phyloP scores from a whole-genome alignment of 2,113 vertebrate species.

The Nothobranchius kuhntae region DNA sequence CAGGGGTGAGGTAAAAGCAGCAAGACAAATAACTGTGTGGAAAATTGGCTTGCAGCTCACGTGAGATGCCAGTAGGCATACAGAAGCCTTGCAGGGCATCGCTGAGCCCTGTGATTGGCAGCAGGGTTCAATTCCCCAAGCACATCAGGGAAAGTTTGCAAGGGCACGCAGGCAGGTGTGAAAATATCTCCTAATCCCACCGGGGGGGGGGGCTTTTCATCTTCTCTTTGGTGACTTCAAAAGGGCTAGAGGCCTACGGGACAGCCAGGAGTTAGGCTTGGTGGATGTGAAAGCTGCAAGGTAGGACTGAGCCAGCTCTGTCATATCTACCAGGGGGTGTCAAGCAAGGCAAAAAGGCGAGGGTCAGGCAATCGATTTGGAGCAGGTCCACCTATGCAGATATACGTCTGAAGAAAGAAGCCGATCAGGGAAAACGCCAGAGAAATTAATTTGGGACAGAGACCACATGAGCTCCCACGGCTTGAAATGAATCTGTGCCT shows the following conservation, averaged over 20 bases:
- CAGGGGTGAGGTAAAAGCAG: constrained; percentile 25
- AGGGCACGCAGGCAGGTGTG: constrained; percentile 44
- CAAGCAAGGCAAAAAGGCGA: constrained; percentile 30
- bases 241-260: constrained; percentile 33
- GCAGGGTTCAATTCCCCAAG: constrained; percentile 38
- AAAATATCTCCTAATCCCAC: constrained; percentile 31
- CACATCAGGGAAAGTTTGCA: constrained; percentile 30
- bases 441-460: constrained; percentile 56
- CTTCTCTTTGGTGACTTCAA: constrained; percentile 52
- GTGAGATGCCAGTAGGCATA: constrained; percentile 16
- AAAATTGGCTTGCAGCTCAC: constrained; percentile 26
- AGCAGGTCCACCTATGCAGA: constrained; percentile 40
- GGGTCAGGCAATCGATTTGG: constrained; percentile 64
- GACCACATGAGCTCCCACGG: constrained; percentile 42
- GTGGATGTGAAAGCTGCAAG: constrained; percentile 18
- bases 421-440: constrained; percentile 34
- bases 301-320: constrained; percentile 39
- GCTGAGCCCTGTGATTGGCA: constrained; percentile 29
- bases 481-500: constrained; percentile 42
- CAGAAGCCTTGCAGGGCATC: constrained; percentile 1
- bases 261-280: constrained; percentile 6
- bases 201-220: constrained; percentile 40
- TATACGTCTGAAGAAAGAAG: constrained; percentile 36
- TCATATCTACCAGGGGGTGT: constrained; percentile 46
- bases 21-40: constrained; percentile 29